Percentiles rank a stretch among this genome's conserved stretches.
Evolutionary conservation across 2,113 vertebrate genomes (phyloP).

Genomic region (Arizona elegans): DNA sequence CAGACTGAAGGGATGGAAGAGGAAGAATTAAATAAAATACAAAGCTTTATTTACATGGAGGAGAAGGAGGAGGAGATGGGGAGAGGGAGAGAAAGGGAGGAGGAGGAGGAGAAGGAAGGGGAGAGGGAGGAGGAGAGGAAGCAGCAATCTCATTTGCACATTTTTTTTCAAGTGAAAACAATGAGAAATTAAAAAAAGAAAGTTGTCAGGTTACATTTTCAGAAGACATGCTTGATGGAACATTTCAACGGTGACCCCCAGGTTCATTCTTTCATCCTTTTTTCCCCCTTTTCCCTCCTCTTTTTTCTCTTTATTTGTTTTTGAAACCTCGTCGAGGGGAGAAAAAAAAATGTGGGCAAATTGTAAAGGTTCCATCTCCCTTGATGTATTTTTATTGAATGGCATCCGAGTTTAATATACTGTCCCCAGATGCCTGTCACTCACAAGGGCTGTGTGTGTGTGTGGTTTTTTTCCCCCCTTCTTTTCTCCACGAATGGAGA

Average conservation of each 20-base stretch:
- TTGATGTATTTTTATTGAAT: slow-evolving; percentile 68
- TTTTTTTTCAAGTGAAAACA: slow-evolving; percentile 59
- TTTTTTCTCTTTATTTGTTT: slow-evolving; percentile 39
- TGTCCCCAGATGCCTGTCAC: slow-evolving; percentile 54
- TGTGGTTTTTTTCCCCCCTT: fast-evolving
- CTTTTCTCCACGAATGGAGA: slow-evolving; percentile 18
- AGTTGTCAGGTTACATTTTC: slow-evolving; percentile 62
- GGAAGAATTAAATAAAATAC: background rate
- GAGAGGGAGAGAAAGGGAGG: slow-evolving; percentile 1
- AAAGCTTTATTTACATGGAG: slow-evolving; percentile 57
- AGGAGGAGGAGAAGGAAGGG: background rate
- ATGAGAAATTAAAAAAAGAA: slow-evolving; percentile 49
- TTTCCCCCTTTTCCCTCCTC: too few relatives aligned
- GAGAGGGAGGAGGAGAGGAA: slow-evolving; percentile 25
- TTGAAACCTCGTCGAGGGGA: slow-evolving; percentile 57
- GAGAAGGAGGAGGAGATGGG: too few relatives aligned
- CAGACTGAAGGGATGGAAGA: too few relatives aligned
- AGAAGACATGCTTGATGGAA: slow-evolving; percentile 59
- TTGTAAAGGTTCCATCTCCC: slow-evolving; percentile 63
- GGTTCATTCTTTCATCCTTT: slow-evolving; percentile 32
- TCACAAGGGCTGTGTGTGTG: slow-evolving; percentile 19
- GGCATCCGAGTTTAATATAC: slow-evolving; percentile 67
- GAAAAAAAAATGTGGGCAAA: slow-evolving; percentile 50
- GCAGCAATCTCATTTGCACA: slow-evolving; percentile 54
- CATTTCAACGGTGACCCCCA: slow-evolving; percentile 53